Base-by-base conservation (phyloP, 2,888 invertebrate species). In the Caenorhabditis parvicauda region DNA sequence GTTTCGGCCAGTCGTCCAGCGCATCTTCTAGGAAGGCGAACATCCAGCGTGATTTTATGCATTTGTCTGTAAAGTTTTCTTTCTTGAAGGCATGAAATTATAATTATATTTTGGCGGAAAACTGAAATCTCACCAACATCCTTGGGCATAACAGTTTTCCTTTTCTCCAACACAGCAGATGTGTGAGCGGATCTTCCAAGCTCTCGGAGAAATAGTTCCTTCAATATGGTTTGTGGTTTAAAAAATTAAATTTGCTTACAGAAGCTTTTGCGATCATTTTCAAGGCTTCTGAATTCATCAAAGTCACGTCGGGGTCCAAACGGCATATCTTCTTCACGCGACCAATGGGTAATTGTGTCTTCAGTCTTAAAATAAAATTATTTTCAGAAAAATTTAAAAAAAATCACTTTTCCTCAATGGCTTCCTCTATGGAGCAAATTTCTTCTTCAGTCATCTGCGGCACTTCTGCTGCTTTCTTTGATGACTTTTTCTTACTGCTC, bases 21-120 rank as follows among this genome's bases (percentile, higher is more conserved):
- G 74, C 69, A 39, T 74, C 76, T 50, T 76, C 74, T 12, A 76
- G 62, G 45, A 75, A 70, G n/a, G 66, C 66, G 55, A 75, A 76
- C 3, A 62, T 49, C 63, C 68, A 64, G 21, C 54, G 56, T 24
- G 62, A 54, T 28, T 68, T 60, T 44, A 75, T 72, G 3, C 64
- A 67, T 22, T 64, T 64, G 24, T 73, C 76, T 76, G 55, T 48
- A 73, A 58, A 42, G 22, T 29, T 39, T 22, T n/a, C n/a, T n/a
- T n/a, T n/a, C n/a, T n/a, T n/a, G n/a, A n/a, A n/a, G n/a, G n/a
- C n/a, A n/a, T n/a, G n/a, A n/a, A n/a, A n/a, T n/a, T n/a, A n/a
- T n/a, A n/a, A n/a, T 28, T 12, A 5, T 32, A 41, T 22, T 14
- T 22, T 32, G 29, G 9, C 12, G 12, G 1, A 55, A 38, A 22